Evolutionary conservation across 2,888 invertebrate species (phyloP).

Genomic region (Brassicogethes aeneus): DNA sequence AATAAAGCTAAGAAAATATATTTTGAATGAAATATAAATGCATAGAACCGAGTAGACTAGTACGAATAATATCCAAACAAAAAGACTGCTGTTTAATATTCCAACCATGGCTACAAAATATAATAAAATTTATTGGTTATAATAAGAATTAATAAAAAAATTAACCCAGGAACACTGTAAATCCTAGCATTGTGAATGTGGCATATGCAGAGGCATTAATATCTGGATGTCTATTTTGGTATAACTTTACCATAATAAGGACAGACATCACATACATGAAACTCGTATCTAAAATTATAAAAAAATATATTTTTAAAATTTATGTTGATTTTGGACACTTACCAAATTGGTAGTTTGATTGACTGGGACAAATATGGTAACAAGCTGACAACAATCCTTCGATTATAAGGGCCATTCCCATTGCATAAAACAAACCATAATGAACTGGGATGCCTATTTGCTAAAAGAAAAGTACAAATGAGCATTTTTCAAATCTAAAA

Average conservation of each 20-base stretch:
- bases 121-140: too few relatives aligned
- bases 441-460: slow-evolving; percentile 65
- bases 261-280: slow-evolving; percentile 90
- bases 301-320: too few relatives aligned
- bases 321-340: too few relatives aligned
- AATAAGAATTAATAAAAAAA: too few relatives aligned
- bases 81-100: slow-evolving; percentile 52
- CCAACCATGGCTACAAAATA: slow-evolving; percentile 59
- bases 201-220: slow-evolving; percentile 75
- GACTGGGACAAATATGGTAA: slow-evolving; percentile 85
- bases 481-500: too few relatives aligned
- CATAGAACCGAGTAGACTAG: slow-evolving; percentile 56
- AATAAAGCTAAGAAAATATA: slow-evolving; percentile 36
- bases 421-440: slow-evolving; percentile 76
- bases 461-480: slow-evolving; percentile 37
- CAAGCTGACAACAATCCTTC: slow-evolving; percentile 80
- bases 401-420: slow-evolving; percentile 77
- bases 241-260: slow-evolving; percentile 76
- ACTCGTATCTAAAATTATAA: too few relatives aligned
- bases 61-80: slow-evolving; percentile 66
- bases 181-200: slow-evolving; percentile 64
- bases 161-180: slow-evolving; percentile 60
- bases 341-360: slow-evolving; percentile 86
- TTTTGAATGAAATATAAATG: slow-evolving; percentile 33
- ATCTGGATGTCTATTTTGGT: slow-evolving; percentile 81